Base-by-base conservation (phyloP, 1,140 invertebrate genomes). In the Gonatopus flavifemur region DNA sequence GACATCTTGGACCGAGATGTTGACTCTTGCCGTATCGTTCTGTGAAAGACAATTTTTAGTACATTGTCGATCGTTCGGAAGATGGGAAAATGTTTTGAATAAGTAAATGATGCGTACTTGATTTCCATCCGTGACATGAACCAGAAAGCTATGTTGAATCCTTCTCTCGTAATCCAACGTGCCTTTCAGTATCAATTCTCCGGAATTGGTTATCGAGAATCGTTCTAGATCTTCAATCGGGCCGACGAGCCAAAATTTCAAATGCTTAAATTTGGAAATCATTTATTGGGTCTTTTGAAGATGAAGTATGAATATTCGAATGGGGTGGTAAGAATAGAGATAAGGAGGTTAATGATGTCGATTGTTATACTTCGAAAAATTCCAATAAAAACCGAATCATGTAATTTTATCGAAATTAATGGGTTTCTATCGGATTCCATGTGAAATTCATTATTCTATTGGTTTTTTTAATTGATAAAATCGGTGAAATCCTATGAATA, bases 41-140 rank as follows among this genome's bases (percentile, higher is more conserved):
- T 93, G 77, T 1, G 81, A 80, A 52, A 22, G 15, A 3, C 5
- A 30, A 8, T 20, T 24, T n/a, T 18, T 9, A 13, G n/a, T n/a
- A n/a, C n/a, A 41, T 16, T 16, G 9, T 12, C 1, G 12, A 30
- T n/a, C n/a, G n/a, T n/a, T n/a, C n/a, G n/a, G n/a, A n/a, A n/a
- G n/a, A n/a, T n/a, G 6, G 15, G 15, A 8, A 41, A n/a, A 31
- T 24, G n/a, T n/a, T n/a, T n/a, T 28, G 3, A 10, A 9, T 10
- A 20, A 3, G n/a, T 42, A 30, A 16, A 49, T 36, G 21, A 38
- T 76, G n/a, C 82, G 78, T 76, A 91, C 90, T 64, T 84, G 80
- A 55, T 82, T 80, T 20, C 90, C 91, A 77, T 95, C 91, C 3
- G 90, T 90, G 7, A 89, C 91, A 68, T 88, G 84, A n/a, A 93